Base-by-base conservation (phyloP, 2,113 vertebrate species). In the Ceuthmochares aereus region DNA sequence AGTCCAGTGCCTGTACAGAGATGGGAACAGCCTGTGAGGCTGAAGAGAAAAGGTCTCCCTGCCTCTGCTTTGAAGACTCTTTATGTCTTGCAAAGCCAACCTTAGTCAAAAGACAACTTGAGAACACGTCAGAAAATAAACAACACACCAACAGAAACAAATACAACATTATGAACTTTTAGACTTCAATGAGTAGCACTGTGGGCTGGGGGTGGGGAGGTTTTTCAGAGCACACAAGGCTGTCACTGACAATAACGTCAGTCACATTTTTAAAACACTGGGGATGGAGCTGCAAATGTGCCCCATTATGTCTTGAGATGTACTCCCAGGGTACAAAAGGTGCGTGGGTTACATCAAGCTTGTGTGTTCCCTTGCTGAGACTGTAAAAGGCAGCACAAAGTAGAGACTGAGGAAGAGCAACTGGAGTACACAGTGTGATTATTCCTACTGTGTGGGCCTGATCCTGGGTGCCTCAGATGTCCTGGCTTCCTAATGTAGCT, bases 251-350 rank as follows among this genome's bases (percentile, higher is more conserved):
- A 87, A 32, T 66, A 84, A 88, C 85, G 78, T 92, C 89, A 97
- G 95, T 95, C 95, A 92, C 89, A 54, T 96, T 96, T 95, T 75
- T 92, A 92, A 95, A 89, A 58, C 72, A 91, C 74, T 54, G 81
- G 77, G 84, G 81, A 96, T 51, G 5, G 68, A 94, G 79, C 47
- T 95, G 84, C 92, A 96, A 93, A 97, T 17, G 78, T 89, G 82
- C 56, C 95, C 89, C 93, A 84, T 92, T 96, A 87, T 87, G 92
- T 17, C 72, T 94, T 81, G 79, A 95, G 81, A 88, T 87, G 59
- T 59, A 63, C 79, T 97, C 90, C 82, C 68, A 4, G 82, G 78
- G 73, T 92, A 76, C 87, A 88, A 93, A 84, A 84, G 91, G 68
- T 54, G 90, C 84, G 75, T 97, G 89, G 92, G 92, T 95, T 96